Evolutionary conservation across 2,113 vertebrate species (phyloP), one percentile per base, ranked within the genome.

Genomic region (Formicarius rufipectus): DNA sequence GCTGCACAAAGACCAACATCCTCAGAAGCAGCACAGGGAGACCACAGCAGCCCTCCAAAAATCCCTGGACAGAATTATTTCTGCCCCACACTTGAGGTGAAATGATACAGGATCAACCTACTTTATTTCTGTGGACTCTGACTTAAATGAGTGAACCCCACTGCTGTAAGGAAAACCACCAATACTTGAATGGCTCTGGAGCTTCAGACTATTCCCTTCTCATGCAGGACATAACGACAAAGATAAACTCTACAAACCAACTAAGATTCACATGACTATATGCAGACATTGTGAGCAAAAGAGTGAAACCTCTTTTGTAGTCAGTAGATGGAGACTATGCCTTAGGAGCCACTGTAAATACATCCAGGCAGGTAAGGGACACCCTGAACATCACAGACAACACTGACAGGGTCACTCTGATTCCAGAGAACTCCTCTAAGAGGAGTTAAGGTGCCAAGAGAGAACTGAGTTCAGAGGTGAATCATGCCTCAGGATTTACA

Each of bases 71-170:
- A 44, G 33, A 68, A 72, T 37, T 8, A 58, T 16, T 88, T 33
- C 67, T 69, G 33, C 9, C 73, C 60, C 12, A 4, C 53, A 22
- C 44, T 83, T 24, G 68, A 74, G 52, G 30, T 10, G 33, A 50
- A 83, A 20, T 1, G 1, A 37, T 1, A 62, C 0, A 2, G 58
- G 27, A 77, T 42, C 13, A 63, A 84, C 6, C 64, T 12, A 3
- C 25, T 22, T n/a, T 30, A 59, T 63, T 71, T 63, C 73, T 63
- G 49, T 35, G 75, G 47, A 39, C 27, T 55, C 69, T 69, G 47
- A 40, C 49, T 28, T 56, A 40, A 89, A 35, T 1, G 13, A 81
- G 39, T 4, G 13, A 21, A 66, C 3, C 25, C 9, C 39, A 47
- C 1, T 15, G 5, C 0, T 42, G 28, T 8, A 49, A 64, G 68